Evolutionary conservation across 2,888 invertebrate genomes (phyloP).

Genomic region (Crepidodera aurea): DNA sequence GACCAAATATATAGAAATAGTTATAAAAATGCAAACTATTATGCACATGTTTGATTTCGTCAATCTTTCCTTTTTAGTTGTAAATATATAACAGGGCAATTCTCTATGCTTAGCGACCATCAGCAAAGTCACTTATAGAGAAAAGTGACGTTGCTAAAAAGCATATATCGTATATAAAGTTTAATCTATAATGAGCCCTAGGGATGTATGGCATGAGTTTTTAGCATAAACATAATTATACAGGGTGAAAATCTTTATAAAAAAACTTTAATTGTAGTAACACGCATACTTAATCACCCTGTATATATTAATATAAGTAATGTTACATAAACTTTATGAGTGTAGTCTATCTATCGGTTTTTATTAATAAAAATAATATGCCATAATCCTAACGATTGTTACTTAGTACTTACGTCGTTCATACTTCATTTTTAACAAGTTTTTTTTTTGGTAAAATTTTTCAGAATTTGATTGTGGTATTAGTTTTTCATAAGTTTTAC

Average conservation of each 20-base stretch:
- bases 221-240: conserved; percentile 19
- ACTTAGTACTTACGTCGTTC: conserved; percentile 54
- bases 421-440: conserved; percentile 37
- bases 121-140: conserved; percentile 25
- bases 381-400: conserved; percentile 44
- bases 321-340: conserved; percentile 20
- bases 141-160: conserved; percentile 31
- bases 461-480: conserved; percentile 50
- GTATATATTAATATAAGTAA: conserved; percentile 28
- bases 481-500: conserved; percentile 58
- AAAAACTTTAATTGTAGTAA: conserved; percentile 1
- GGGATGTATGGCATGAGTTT: conserved; percentile 29
- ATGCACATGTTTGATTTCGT: conserved; percentile 46
- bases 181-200: conserved; percentile 42
- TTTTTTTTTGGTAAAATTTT: conserved; percentile 42
- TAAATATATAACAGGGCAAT: conserved; percentile 58
- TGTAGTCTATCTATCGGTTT: conserved; percentile 31
- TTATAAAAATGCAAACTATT: conserved; percentile 36
- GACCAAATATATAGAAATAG: conserved; percentile 57
- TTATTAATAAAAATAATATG: conserved; percentile 35
- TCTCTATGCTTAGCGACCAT: conserved; percentile 57
- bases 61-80: conserved; percentile 35
- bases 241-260: conserved; percentile 5
- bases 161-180: conserved; percentile 35
- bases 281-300: conserved; percentile 20